phyloP scores from a whole-genome alignment of 2,113 vertebrate species.

The Ciconia stormi region DNA sequence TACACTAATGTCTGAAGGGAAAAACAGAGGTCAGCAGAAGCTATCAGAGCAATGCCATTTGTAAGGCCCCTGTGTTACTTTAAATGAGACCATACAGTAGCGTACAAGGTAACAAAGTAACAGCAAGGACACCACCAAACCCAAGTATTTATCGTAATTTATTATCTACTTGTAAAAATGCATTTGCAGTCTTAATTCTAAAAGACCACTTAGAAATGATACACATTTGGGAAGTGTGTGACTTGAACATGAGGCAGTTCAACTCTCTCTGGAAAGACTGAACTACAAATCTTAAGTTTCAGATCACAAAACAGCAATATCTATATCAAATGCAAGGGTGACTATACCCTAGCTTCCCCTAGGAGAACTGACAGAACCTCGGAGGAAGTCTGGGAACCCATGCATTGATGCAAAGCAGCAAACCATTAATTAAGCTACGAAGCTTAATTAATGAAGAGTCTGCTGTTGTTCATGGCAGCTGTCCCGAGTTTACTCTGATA shows the following conservation, averaged over 20 bases:
- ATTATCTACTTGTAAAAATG: background rate
- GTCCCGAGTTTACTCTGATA: background rate
- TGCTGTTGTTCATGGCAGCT: background rate
- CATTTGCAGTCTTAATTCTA: background rate
- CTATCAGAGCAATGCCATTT: background rate
- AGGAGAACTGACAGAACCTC: background rate
- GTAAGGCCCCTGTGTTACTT: background rate
- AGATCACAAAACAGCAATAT: accelerated
- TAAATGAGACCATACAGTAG: background rate
- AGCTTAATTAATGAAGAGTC: background rate
- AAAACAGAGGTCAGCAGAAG: background rate
- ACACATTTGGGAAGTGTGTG: background rate
- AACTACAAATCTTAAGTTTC: background rate
- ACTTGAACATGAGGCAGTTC: background rate
- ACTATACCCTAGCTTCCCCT: background rate
- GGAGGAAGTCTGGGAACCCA: background rate
- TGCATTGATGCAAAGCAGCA: background rate
- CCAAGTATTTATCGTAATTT: background rate
- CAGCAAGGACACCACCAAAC: background rate
- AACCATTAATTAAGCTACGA: background rate
- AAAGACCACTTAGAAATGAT: background rate
- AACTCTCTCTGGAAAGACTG: background rate
- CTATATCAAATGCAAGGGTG: background rate
- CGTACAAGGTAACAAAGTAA: background rate
- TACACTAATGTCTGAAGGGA: background rate